phyloP scores from a whole-genome alignment of 2,797 vertebrate genomes.

The Octomys mimax region DNA sequence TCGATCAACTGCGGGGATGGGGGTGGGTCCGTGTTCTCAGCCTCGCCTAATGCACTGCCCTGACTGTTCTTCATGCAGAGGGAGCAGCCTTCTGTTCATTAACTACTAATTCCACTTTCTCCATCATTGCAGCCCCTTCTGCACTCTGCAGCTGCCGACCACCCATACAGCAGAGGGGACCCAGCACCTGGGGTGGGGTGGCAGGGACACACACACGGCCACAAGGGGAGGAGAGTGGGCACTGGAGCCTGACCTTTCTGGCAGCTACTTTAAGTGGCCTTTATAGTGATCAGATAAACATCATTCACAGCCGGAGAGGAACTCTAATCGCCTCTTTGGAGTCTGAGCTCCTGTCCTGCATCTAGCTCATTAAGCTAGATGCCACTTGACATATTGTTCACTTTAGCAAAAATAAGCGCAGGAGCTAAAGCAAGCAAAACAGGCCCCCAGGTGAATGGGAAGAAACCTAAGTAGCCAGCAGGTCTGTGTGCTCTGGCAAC shows the following conservation, averaged over 20 bases:
- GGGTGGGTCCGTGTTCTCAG: background rate
- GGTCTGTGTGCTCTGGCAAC: background rate
- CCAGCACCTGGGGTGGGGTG: background rate
- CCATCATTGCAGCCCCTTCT: no score
- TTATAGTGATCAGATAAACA: background rate
- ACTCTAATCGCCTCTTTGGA: background rate
- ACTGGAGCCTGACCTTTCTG: background rate
- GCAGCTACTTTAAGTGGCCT: background rate
- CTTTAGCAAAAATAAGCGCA: constrained; percentile 3
- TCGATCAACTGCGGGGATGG: background rate
- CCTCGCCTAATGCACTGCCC: constrained; percentile 7
- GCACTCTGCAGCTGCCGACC: background rate
- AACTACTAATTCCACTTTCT: constrained; percentile 63
- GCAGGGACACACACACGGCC: background rate
- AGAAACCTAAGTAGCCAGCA: background rate
- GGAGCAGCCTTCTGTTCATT: constrained; percentile 56
- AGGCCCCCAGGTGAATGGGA: background rate
- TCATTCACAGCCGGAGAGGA: background rate
- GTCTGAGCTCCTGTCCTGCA: background rate
- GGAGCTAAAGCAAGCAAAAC: background rate
- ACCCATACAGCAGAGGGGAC: background rate
- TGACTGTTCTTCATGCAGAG: constrained; percentile 71
- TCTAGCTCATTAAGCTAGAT: background rate
- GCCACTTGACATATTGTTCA: constrained; percentile 27
- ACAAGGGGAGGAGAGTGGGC: background rate